These are phyloP conservation scores for Tinea semifulvella DNA, from an alignment of 2,888 invertebrate species.

Conservation along the genomic window DNA sequence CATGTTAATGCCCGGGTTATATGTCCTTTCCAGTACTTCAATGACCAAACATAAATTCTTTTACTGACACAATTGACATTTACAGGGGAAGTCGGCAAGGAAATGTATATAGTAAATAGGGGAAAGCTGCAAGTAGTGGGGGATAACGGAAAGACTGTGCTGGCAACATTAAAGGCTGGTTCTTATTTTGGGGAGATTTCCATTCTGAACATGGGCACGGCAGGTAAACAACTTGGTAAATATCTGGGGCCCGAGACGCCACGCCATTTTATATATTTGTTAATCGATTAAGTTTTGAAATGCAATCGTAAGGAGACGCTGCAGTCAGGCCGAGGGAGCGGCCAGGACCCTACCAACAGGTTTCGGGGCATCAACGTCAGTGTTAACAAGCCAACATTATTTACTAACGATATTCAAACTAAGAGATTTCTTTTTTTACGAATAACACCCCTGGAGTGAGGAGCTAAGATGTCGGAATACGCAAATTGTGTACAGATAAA, in stretches of 20 bases:
- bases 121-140: conserved; percentile 95
- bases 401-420: neutral
- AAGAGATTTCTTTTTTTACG: no score
- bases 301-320: conserved; percentile 65
- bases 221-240: conserved; percentile 97
- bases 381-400: neutral
- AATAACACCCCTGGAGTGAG: no score
- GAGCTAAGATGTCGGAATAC: no score
- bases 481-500: no score
- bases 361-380: conserved; percentile 50
- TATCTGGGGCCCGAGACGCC: conserved; percentile 74
- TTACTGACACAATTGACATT: conserved; percentile 19
- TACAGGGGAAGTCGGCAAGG: conserved; percentile 97
- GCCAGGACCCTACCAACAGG: conserved; percentile 56
- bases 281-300: conserved; percentile 49
- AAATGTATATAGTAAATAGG: conserved; percentile 99
- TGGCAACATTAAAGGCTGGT: conserved; percentile 97
- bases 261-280: conserved; percentile 55
- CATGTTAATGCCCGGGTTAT: no score
- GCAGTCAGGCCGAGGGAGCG: conserved; percentile 66
- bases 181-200: conserved; percentile 99
- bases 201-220: conserved; percentile 99
- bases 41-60: no score
- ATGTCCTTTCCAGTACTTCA: no score
- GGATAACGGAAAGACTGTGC: conserved; percentile 93